Evolutionary conservation across 1,140 invertebrate genomes (phyloP), one percentile per base, ranked within the genome.

Genomic region (Aphaenogaster ashmeadi): DNA sequence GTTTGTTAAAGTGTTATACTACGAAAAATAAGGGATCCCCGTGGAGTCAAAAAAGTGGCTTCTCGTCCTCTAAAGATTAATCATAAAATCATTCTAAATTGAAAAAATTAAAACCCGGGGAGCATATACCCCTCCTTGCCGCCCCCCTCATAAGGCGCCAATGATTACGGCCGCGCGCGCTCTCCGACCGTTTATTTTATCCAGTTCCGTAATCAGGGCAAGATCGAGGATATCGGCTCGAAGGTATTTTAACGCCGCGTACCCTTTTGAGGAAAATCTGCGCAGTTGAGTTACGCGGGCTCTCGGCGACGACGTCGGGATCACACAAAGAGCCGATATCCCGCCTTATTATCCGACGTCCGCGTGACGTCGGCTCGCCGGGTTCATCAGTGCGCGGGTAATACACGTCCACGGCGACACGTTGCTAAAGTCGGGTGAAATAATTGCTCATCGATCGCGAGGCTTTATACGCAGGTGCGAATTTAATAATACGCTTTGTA

Each of bases 361-460:
- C 21, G 54, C 88, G 87, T 91, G 89, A 87, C 69, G 80, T 86
- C 75, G 67, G 71, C 64, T 27, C 54, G 52, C 62, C 72, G 54
- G 54, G 77, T 47, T 78, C 89, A 91, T 86, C 86, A 89, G 84
- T 47, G 89, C 88, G 89, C 67, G 64, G 77, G 77, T 90, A 90
- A 90, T 89, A 89, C 52, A 86, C 54, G 50, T 84, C 69, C 69
- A 60, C 62, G 18, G n/a, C 41, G 44, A 52, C 27, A 27, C 27
- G 50, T 36, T 47, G 69, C 69, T 78, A 80, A 60, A 74, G 81
- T 62, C 64, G 11, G 15, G 18, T 36, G 62, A 60, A 50, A 86
- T 56, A 89, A 89, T 89, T 89, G 72, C 72, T 89, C 87, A 78
- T 86, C 87, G 88, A 72, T 79, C 71, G 58, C 67, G 50, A 52